Evolutionary conservation across 2,113 vertebrate species (phyloP), one percentile per base, ranked within the genome.

Genomic region (Pithys albifrons): DNA sequence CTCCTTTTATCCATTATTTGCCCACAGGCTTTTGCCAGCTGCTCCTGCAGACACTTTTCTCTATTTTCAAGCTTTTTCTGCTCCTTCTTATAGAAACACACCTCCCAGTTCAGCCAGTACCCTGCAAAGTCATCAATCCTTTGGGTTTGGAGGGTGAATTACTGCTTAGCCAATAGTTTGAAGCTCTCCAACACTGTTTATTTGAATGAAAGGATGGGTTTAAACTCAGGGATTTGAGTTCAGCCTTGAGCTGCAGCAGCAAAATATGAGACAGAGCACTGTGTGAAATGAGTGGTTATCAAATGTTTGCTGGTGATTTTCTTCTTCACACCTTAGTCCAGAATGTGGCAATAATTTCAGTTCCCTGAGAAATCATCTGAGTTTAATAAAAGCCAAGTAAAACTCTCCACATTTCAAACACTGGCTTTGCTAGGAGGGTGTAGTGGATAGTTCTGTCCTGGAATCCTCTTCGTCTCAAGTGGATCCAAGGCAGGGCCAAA

Each of bases 1-100:
- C 9, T 61, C 55, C 7, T 23, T 71, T 79, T 46, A 72, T 28
- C 19, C 22, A 12, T 73, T 48, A 65, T 64, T 74, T 79, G 16
- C 31, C 35, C 80, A 18, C 12, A 37, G 13, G 8, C 6, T 92
- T 83, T 77, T 74, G 17, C 18, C 14, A 0, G 0, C 31, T 55
- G 52, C 33, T 82, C 64, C 35, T 72, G 57, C 45, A 82, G 23
- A 9, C 4, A 2, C 49, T 84, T 45, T 55, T 61, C 48, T 69
- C 19, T 69, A 14, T 75, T 90, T 83, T 27, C 79, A 55, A 86
- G 33, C n/a, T 43, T 5, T 12, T 43, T 22, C 61, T 91, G 22
- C 29, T 76, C 29, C 52, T 78, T 46, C 24, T 69, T 65, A 27
- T 15, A 37, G 29, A 46, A 16, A 45, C 12, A 9, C 16, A 6